Evolutionary conservation across 2,797 vertebrate species (phyloP).

Genomic region (Podarcis lilfordi): DNA sequence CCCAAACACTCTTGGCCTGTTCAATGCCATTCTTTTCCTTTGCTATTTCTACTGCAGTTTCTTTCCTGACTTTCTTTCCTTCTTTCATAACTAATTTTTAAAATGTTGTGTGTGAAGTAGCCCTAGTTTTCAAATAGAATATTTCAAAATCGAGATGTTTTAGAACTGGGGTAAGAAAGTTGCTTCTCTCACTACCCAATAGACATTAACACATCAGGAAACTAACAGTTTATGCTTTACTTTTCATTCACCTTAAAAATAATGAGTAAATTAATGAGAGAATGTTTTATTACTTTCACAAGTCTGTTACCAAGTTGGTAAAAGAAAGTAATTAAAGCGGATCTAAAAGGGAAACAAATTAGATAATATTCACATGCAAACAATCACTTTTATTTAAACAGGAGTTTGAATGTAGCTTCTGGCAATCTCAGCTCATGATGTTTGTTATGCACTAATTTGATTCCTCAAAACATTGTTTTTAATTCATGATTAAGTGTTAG

Average conservation of each 20-base stretch:
- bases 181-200: slow-evolving; percentile 41
- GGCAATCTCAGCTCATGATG: not conserved
- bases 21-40: too few relatives aligned
- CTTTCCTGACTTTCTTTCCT: too few relatives aligned
- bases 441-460: not conserved
- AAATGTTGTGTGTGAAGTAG: not conserved
- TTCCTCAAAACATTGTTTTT: not conserved
- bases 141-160: not conserved
- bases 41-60: too few relatives aligned
- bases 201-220: slow-evolving; percentile 39
- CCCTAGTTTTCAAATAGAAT: not conserved
- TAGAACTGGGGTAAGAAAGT: not conserved
- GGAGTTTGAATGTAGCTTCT: not conserved
- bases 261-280: not conserved
- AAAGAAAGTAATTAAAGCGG: not conserved
- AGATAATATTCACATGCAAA: not conserved
- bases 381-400: not conserved
- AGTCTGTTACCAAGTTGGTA: not conserved
- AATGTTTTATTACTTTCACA: slow-evolving; percentile 32
- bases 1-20: too few relatives aligned
- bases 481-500: not conserved
- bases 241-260: slow-evolving; percentile 40
- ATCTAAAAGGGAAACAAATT: not conserved
- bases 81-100: not conserved
- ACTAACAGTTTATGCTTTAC: not conserved